phyloP scores from a whole-genome alignment of 2,113 vertebrate species.

The Panthera uncia region DNA sequence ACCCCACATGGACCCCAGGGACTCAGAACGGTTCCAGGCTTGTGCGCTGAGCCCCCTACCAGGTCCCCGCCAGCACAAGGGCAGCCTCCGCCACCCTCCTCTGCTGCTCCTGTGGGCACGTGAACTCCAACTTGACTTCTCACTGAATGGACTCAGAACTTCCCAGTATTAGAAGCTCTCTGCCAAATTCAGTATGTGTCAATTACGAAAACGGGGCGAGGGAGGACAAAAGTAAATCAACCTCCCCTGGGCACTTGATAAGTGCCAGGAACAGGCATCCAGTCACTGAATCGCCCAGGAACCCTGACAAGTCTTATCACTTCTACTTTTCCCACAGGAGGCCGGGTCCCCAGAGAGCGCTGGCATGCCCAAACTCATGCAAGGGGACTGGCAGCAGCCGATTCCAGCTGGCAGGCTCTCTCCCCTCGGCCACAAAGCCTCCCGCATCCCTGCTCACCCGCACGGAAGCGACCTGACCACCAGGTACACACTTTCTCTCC shows the following conservation, averaged over 20 bases:
- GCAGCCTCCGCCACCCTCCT: not conserved
- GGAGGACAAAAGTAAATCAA: not conserved
- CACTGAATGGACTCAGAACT: not conserved
- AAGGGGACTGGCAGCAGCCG: rapidly evolving
- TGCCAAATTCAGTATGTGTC: not conserved
- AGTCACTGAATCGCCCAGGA: rapidly evolving
- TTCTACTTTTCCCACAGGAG: not conserved
- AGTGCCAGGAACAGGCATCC: too few species aligned
- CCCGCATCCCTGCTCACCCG: not conserved
- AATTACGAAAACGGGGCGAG: rapidly evolving
- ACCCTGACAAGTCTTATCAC: not conserved
- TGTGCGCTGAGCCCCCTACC: rapidly evolving
- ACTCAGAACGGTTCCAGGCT: rapidly evolving
- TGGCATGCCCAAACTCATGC: rapidly evolving
- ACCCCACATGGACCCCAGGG: not conserved
- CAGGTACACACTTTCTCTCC: rapidly evolving
- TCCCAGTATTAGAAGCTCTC: not conserved
- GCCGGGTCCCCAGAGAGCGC: not conserved
- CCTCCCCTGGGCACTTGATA: not conserved
- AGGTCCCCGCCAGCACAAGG: rapidly evolving
- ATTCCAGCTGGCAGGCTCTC: not conserved
- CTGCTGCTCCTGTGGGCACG: not conserved
- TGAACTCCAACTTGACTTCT: not conserved
- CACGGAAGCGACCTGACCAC: not conserved
- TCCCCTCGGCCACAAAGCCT: not conserved